Percentiles rank a stretch among this genome's conserved stretches.
phyloP scores from a whole-genome alignment of 1,140 invertebrate genomes.

The Caenorhabditis tropicalis region DNA sequence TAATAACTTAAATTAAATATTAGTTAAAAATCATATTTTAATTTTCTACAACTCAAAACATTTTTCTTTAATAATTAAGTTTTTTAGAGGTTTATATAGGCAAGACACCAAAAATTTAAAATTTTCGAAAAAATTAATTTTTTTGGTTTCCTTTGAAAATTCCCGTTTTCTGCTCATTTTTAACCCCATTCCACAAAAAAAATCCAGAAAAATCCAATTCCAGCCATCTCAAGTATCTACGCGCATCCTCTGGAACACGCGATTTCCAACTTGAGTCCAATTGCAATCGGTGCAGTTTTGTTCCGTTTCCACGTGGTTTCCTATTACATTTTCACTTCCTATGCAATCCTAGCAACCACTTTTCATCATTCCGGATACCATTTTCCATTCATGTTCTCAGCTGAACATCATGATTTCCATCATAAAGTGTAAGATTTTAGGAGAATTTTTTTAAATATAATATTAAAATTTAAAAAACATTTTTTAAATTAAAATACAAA shows the following conservation, averaged over 20 bases:
- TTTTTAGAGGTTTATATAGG: too few relatives aligned
- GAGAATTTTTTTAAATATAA: background rate
- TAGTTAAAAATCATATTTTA: too few relatives aligned
- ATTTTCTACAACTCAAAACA: too few relatives aligned
- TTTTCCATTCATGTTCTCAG: conserved; percentile 85
- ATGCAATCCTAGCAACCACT: conserved; percentile 82
- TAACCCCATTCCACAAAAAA: too few relatives aligned
- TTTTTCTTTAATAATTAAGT: too few relatives aligned
- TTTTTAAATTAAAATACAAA: background rate
- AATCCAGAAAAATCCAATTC: conserved; percentile 53
- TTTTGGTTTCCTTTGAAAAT: too few relatives aligned
- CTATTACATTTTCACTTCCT: conserved; percentile 83
- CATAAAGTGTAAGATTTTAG: conserved; percentile 80
- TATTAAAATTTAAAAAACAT: background rate
- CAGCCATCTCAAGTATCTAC: conserved; percentile 81
- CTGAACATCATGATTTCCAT: conserved; percentile 90
- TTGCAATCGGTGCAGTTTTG: conserved; percentile 81
- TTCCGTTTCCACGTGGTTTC: conserved; percentile 84
- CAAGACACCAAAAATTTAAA: too few relatives aligned
- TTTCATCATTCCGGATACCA: conserved; percentile 88
- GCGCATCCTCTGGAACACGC: conserved; percentile 87
- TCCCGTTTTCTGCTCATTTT: too few relatives aligned
- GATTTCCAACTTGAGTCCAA: conserved; percentile 83
- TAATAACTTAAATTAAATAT: too few relatives aligned
- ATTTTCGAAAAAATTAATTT: too few relatives aligned